phyloP scores from a whole-genome alignment of 2,113 vertebrate genomes.

The Sinocyclocheilus rhinocerous region DNA sequence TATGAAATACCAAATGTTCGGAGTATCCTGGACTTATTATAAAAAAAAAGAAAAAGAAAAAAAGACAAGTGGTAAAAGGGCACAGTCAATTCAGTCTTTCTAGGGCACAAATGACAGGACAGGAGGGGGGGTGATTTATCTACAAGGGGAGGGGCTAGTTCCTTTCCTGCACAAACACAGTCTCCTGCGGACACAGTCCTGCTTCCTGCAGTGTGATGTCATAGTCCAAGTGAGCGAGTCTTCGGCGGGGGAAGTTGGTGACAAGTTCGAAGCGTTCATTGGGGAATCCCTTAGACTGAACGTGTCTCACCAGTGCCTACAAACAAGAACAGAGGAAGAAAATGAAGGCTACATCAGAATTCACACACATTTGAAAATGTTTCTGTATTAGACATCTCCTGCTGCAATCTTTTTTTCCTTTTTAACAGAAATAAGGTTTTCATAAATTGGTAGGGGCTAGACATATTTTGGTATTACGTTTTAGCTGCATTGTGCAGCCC shows the following conservation, averaged over 20 bases:
- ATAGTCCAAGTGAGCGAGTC: conserved; percentile 98
- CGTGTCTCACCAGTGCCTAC: conserved; percentile 93
- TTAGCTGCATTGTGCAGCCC: too few species aligned
- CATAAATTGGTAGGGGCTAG: not conserved
- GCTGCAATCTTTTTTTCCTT: not conserved
- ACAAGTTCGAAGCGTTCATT: conserved; percentile 99
- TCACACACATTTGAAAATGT: not conserved
- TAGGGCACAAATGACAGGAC: conserved; percentile 58
- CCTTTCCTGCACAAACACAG: conserved; percentile 99
- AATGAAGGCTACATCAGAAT: not conserved
- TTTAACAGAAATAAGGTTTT: not conserved
- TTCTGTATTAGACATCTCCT: not conserved
- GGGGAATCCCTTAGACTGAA: conserved; percentile 96
- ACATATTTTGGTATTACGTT: too few species aligned
- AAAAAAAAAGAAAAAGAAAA: not conserved
- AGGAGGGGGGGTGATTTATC: conserved; percentile 59
- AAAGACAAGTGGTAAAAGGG: conserved; percentile 17
- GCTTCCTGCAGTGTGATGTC: conserved; percentile 97
- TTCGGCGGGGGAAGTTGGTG: conserved; percentile 98
- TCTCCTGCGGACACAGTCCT: conserved; percentile 98
- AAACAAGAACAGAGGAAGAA: not conserved
- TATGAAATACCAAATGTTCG: conserved; percentile 29
- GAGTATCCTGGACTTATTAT: conserved; percentile 20
- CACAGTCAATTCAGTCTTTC: conserved; percentile 36
- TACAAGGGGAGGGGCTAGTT: conserved; percentile 78